Percentiles rank a stretch among this genome's conserved stretches.
phyloP scores from a whole-genome alignment of 2,888 invertebrate genomes.

The Cheilosia vernalis region DNA sequence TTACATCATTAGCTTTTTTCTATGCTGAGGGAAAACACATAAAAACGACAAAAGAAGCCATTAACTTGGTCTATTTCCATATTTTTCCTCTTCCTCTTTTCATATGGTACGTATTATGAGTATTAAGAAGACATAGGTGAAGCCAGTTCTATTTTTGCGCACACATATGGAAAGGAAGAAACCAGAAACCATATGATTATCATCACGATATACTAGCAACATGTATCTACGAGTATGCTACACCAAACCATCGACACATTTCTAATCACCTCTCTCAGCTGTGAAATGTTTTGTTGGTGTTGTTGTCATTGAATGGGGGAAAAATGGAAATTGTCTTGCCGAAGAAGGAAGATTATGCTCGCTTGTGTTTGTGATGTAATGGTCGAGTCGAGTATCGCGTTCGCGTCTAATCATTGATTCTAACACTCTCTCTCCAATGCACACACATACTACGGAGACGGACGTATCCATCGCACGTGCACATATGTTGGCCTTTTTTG shows the following conservation, averaged over 20 bases:
- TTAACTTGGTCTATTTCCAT: constrained; percentile 5
- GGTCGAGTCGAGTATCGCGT: neutral
- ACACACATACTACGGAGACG: neutral
- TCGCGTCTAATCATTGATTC: neutral
- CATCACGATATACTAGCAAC: constrained; percentile 42
- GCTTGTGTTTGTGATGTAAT: constrained; percentile 68
- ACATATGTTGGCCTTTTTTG: constrained; percentile 29
- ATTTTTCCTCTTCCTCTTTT: neutral
- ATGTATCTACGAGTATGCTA: constrained; percentile 42
- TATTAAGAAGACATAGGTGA: too few species aligned
- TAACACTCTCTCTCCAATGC: neutral
- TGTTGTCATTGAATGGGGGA: constrained; percentile 4
- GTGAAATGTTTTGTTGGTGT: constrained; percentile 6
- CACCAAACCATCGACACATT: constrained; percentile 17
- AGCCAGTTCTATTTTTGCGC: constrained; percentile 21
- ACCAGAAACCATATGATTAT: constrained; percentile 42
- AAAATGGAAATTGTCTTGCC: constrained; percentile 22
- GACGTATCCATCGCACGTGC: constrained; percentile 21
- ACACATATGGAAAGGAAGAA: constrained; percentile 17
- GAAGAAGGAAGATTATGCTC: neutral
- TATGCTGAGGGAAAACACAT: neutral
- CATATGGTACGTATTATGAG: neutral
- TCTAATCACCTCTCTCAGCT: constrained; percentile 48
- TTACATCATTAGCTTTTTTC: neutral
- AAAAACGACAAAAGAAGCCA: neutral